phyloP scores from a whole-genome alignment of 2,888 invertebrate species.

The Eupithecia subumbrata region DNA sequence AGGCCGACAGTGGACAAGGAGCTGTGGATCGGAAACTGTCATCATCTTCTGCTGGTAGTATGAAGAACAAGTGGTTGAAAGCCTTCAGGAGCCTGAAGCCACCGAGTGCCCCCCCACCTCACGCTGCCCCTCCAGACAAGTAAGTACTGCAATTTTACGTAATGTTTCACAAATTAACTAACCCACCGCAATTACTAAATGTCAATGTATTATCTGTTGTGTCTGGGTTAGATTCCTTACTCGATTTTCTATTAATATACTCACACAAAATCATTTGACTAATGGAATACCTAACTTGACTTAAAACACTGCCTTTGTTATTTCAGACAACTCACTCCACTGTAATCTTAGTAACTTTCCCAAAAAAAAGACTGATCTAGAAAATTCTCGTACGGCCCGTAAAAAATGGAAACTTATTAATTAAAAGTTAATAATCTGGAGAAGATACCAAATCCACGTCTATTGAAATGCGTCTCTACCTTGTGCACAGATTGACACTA shows the following conservation, averaged over 20 bases:
- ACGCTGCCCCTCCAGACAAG: conserved; percentile 78
- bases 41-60: conserved; percentile 92
- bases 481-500: neutral
- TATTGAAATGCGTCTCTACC: neutral
- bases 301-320: neutral
- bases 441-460: neutral
- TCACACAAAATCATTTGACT: neutral
- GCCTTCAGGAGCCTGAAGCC: conserved; percentile 97
- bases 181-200: neutral
- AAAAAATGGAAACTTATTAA: too few species aligned
- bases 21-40: conserved; percentile 93
- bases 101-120: conserved; percentile 84
- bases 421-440: too few species aligned
- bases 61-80: conserved; percentile 99
- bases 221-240: neutral
- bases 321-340: too few species aligned
- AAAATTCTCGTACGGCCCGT: too few species aligned
- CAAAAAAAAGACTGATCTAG: too few species aligned
- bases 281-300: neutral
- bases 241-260: neutral
- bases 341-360: too few species aligned
- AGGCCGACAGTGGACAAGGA: conserved; percentile 88
- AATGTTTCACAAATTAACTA: neutral
- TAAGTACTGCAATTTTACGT: conserved; percentile 51
- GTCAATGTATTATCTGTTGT: too few species aligned